Evolutionary conservation across 2,797 vertebrate genomes (phyloP).

Genomic region (Scolopax rusticola): DNA sequence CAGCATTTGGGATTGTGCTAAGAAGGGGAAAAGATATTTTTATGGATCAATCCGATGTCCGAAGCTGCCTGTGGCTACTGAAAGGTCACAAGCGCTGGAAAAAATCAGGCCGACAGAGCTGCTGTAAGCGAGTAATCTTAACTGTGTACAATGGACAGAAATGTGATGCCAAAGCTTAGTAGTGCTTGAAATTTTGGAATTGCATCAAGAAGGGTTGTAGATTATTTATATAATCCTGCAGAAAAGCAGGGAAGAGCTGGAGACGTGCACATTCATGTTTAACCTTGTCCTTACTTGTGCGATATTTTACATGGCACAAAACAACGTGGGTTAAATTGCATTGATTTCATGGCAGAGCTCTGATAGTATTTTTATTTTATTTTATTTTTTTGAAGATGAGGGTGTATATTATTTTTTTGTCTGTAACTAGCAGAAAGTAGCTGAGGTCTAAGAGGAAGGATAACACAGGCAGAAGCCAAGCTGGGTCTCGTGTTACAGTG

Average conservation of each 20-base stretch:
- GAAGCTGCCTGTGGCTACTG: neutral
- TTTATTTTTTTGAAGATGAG: neutral
- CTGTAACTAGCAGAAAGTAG: constrained; percentile 15
- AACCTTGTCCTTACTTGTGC: neutral
- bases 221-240: neutral
- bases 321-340: neutral
- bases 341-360: neutral
- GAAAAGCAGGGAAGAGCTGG: neutral
- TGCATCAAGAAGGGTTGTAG: neutral
- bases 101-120: rapidly evolving
- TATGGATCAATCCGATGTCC: rapidly evolving
- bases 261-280: rapidly evolving
- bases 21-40: neutral
- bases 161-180: neutral
- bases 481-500: constrained; percentile 28
- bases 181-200: neutral
- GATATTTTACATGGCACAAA: neutral
- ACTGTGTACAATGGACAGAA: rapidly evolving
- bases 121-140: neutral
- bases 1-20: neutral
- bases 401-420: neutral
- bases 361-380: neutral
- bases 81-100: neutral
- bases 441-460: constrained; percentile 46
- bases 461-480: constrained; percentile 26